Percentiles rank a stretch among this genome's conserved stretches.
These are phyloP conservation scores for Catonia carolina DNA, from an alignment of 2,888 invertebrate genomes.

Conservation along the genomic window DNA sequence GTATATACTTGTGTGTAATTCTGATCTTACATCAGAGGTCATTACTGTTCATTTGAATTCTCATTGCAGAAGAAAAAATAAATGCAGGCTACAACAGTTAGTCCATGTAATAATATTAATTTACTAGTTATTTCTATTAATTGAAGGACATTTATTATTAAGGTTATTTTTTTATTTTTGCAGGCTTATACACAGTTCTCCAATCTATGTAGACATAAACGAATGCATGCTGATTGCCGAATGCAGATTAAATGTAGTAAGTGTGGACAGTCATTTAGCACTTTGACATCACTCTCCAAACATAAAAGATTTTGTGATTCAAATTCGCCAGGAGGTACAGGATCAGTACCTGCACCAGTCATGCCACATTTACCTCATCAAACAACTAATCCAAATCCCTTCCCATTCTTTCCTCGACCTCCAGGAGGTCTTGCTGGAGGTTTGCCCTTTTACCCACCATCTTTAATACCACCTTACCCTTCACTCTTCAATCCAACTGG, in stretches of 20 bases:
- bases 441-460: constrained; percentile 42
- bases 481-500: constrained; percentile 32
- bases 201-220: constrained; percentile 97
- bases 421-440: constrained; percentile 40
- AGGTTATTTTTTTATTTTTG: too few species aligned
- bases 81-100: too few species aligned
- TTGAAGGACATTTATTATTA: too few species aligned
- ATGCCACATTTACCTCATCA: constrained; percentile 37
- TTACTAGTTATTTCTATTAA: too few species aligned
- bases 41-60: too few species aligned
- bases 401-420: constrained; percentile 62
- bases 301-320: constrained; percentile 96
- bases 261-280: constrained; percentile 89
- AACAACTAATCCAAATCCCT: constrained; percentile 45
- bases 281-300: constrained; percentile 85
- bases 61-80: too few species aligned
- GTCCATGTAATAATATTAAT: too few species aligned
- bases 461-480: constrained; percentile 49
- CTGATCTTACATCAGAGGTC: too few species aligned
- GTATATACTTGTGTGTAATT: too few species aligned
- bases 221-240: constrained; percentile 96
- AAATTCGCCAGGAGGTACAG: constrained; percentile 41
- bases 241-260: constrained; percentile 90
- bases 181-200: constrained; percentile 98
- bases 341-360: constrained; percentile 35